These are phyloP conservation scores for Willisornis vidua DNA, from an alignment of 2,113 vertebrate species.

Conservation along the genomic window DNA sequence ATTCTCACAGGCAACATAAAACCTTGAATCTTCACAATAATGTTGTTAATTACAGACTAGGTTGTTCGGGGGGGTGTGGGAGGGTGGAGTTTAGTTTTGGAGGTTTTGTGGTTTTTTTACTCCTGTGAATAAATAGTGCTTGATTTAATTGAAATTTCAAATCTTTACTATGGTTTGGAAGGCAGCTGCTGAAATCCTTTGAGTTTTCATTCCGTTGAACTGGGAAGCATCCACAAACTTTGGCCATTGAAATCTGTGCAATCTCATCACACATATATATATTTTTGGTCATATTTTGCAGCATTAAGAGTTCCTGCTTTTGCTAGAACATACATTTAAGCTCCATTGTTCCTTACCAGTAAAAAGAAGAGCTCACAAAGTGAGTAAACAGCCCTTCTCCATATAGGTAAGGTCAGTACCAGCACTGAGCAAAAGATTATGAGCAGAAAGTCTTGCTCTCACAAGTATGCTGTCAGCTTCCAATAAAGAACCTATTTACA, in stretches of 20 bases:
- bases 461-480: background rate
- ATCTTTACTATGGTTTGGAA: background rate
- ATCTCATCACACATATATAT: background rate
- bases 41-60: background rate
- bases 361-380: background rate
- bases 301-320: background rate
- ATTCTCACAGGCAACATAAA: background rate
- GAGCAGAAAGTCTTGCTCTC: background rate
- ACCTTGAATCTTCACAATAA: background rate
- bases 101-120: no score
- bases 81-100: no score
- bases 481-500: background rate
- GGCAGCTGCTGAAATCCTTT: background rate
- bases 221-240: background rate
- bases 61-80: no score
- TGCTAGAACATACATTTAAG: background rate
- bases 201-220: background rate
- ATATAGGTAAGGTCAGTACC: background rate
- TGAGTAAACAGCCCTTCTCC: background rate
- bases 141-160: background rate
- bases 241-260: background rate
- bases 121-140: background rate
- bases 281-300: background rate
- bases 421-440: background rate
- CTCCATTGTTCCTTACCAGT: background rate